phyloP scores from a whole-genome alignment of 2,888 invertebrate genomes.

The Zele albiditarsus region DNA sequence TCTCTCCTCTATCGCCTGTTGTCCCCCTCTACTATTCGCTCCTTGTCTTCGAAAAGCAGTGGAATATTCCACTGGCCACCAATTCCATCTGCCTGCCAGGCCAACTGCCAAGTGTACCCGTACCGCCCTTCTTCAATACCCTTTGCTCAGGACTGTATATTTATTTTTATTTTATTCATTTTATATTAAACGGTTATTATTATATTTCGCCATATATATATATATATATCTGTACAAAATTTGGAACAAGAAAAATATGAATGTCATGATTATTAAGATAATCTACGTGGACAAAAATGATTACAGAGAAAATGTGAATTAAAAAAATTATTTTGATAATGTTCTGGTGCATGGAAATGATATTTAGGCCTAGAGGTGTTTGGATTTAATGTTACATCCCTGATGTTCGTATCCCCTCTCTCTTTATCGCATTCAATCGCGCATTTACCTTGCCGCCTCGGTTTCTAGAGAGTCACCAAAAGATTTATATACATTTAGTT shows the following conservation, averaged over 20 bases:
- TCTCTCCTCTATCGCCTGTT: not conserved
- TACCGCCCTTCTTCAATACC: slow-evolving; percentile 29
- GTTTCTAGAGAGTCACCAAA: slow-evolving; percentile 2
- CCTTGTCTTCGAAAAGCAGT: slow-evolving; percentile 31
- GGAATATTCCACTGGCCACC: slow-evolving; percentile 52
- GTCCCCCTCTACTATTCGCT: not conserved
- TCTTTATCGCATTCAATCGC: slow-evolving; percentile 21
- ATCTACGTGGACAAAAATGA: not conserved
- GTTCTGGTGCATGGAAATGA: not conserved
- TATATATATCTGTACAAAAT: not conserved
- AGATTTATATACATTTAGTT: not conserved
- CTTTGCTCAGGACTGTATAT: slow-evolving; percentile 22
- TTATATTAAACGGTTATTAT: not conserved
- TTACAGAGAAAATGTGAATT: not conserved
- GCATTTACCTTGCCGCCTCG: slow-evolving; percentile 34
- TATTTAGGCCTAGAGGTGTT: not conserved
- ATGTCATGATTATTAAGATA: not conserved
- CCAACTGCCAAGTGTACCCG: slow-evolving; percentile 27
- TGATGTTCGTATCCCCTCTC: slow-evolving; percentile 20
- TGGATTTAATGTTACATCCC: slow-evolving; percentile 24
- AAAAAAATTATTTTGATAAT: not conserved
- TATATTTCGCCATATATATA: not conserved
- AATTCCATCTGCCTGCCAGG: slow-evolving; percentile 36
- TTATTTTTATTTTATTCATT: not conserved
- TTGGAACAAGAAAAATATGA: not conserved